phyloP scores from a whole-genome alignment of 1,140 invertebrate genomes.

The Alviniconcha marisindica region DNA sequence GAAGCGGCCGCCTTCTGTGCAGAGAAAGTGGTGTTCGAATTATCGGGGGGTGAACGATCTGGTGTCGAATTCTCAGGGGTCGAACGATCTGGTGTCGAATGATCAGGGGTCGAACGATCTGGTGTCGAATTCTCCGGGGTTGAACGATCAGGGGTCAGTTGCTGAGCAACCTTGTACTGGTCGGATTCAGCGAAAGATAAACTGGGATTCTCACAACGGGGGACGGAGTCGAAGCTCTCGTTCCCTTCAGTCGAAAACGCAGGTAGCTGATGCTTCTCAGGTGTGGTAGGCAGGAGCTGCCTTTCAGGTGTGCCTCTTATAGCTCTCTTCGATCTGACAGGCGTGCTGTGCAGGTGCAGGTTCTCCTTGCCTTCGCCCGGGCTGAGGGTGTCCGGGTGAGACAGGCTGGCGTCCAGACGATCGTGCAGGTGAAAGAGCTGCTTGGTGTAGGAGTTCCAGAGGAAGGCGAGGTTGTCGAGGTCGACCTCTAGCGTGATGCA shows the following conservation, averaged over 20 bases:
- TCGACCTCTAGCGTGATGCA: constrained; percentile 36
- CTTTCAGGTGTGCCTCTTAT: background rate
- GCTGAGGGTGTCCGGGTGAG: background rate
- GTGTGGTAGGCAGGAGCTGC: background rate
- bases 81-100: too few species aligned
- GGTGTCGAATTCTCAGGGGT: too few species aligned
- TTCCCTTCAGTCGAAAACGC: background rate
- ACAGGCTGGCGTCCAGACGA: background rate
- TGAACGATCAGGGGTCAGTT: too few species aligned
- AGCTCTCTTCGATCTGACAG: background rate
- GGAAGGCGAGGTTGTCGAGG: constrained; percentile 38
- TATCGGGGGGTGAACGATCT: too few species aligned
- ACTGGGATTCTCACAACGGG: background rate
- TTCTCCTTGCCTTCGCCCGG: constrained; percentile 8
- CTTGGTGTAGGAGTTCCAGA: constrained; percentile 41
- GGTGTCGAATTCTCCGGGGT: too few species aligned
- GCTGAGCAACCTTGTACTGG: background rate
- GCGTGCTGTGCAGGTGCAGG: background rate
- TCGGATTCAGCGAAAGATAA: background rate
- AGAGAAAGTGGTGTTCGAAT: background rate
- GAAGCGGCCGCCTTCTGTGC: background rate
- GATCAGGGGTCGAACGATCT: too few species aligned
- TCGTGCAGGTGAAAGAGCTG: constrained; percentile 14
- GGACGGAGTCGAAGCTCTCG: background rate
- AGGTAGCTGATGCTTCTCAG: background rate